phyloP scores from a whole-genome alignment of 2,797 vertebrate species.

The Paramormyrops hopkinsi region DNA sequence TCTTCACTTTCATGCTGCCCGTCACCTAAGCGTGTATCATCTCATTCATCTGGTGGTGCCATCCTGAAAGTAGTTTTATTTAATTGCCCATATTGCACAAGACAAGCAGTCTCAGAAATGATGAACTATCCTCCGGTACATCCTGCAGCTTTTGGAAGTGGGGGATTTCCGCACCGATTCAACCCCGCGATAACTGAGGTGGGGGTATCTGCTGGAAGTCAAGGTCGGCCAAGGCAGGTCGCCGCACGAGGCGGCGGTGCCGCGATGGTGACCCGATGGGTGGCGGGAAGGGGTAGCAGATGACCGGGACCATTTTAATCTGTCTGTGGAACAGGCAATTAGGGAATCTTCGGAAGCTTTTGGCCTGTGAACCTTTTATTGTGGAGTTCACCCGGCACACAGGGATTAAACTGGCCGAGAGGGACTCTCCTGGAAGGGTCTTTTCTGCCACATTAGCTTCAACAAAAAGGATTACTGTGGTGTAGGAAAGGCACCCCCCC shows the following conservation, averaged over 20 bases:
- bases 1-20: background rate
- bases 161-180: background rate
- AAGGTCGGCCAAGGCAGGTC: background rate
- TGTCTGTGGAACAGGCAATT: slow-evolving; percentile 43
- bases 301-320: slow-evolving; percentile 39
- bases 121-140: background rate
- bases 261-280: background rate
- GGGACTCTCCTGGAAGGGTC: slow-evolving; percentile 44
- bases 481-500: slow-evolving; percentile 31
- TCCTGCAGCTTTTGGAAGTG: background rate
- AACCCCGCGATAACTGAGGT: background rate
- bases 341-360: slow-evolving; percentile 43
- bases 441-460: slow-evolving; percentile 54
- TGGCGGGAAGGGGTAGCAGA: background rate
- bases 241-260: background rate
- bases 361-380: slow-evolving; percentile 43
- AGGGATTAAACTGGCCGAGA: slow-evolving; percentile 33
- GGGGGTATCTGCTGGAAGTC: background rate
- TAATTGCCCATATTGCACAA: background rate
- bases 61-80: background rate
- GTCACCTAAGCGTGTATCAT: background rate
- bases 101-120: background rate
- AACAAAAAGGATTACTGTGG: slow-evolving; percentile 48
- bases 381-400: slow-evolving; percentile 35
- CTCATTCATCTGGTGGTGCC: background rate